Base-by-base conservation (phyloP, 2,888 invertebrate genomes). In the Charanyca ferruginea region DNA sequence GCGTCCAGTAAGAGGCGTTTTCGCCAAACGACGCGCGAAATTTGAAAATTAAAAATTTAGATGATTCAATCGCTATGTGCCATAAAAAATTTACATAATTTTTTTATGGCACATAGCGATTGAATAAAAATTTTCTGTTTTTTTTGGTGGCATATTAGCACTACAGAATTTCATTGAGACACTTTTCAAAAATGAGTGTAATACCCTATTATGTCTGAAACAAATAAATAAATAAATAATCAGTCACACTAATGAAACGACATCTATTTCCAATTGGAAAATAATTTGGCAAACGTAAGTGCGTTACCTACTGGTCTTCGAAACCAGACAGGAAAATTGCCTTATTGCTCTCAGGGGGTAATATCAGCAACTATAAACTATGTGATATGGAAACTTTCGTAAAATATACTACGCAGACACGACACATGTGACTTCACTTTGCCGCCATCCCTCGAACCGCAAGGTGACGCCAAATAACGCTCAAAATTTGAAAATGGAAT, bases 401-500 rank as follows among this genome's bases (percentile, higher is more conserved):
- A 38, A 55, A 58, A 63, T 57, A 59, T 52, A 28, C 35, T 32
- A 48, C 8, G 20, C 51, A 53, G 18, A 60, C 35, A 72, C 38
- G 61, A 55, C 45, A 63, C 48, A 60, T 48, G 52, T 78, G 57
- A 63, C 41, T 48, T 77, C 42, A 54, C 65, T 49, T 38, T 20
- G 20, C 13, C 23, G 20, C 13, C 53, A 53, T 64, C 41, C 53
- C 60, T 49, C 61, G 45, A 53, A 75, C 73, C 79, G 58, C 74
- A 76, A 77, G 80, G 77, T 81, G 80, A 73, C 84, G 84, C 77
- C 68, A 63, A 60, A 69, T 70, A 74, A 61, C 66, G 65, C 48
- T 55, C 68, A 65, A 73, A 79, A 84, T 84, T 84, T 81, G 69
- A 73, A 81, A 83, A 78, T 77, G 79, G 83, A 80, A 81, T 78